Conservation (phyloP, 2,888 invertebrate genomes). For the Melipona bicolor region DNA sequence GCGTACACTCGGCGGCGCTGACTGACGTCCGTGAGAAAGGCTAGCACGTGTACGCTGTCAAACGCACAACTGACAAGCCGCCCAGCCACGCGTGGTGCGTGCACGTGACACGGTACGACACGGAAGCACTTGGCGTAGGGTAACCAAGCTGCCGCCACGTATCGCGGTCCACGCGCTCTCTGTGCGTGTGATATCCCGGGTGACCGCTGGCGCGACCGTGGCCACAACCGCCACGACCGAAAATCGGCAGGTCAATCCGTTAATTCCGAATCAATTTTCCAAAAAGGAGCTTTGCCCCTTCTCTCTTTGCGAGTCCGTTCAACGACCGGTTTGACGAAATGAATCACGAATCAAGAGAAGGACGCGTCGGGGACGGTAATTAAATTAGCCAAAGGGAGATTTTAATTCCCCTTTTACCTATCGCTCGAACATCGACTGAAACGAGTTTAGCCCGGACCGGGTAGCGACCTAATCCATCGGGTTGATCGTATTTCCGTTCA, state of each 20-base stretch:
- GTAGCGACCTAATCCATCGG: slow-evolving; percentile 38
- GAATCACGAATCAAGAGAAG: no score
- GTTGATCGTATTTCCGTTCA: neutral
- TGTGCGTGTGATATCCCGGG: slow-evolving; percentile 13
- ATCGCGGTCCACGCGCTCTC: neutral
- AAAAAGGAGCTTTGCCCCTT: slow-evolving; percentile 8
- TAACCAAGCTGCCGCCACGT: slow-evolving; percentile 26
- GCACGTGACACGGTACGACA: slow-evolving; percentile 75
- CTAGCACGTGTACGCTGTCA: slow-evolving; percentile 76
- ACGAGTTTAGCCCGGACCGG: slow-evolving; percentile 8
- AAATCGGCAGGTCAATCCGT: slow-evolving; percentile 63
- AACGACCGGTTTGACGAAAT: neutral
- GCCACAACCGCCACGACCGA: slow-evolving; percentile 48
- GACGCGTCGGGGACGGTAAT: slow-evolving; percentile 8
- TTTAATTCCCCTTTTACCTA: slow-evolving; percentile 16
- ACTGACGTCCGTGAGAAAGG: slow-evolving; percentile 73
- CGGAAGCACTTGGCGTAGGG: slow-evolving; percentile 10
- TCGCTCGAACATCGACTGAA: neutral
- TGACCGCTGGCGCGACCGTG: slow-evolving; percentile 35
- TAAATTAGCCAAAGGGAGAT: slow-evolving; percentile 21
- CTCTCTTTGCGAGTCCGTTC: neutral
- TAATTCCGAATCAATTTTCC: slow-evolving; percentile 59
- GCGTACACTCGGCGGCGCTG: slow-evolving; percentile 27
- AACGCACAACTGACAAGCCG: slow-evolving; percentile 70
- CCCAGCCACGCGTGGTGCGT: slow-evolving; percentile 62